These are phyloP conservation scores for Hippocampus zosterae DNA, from an alignment of 2,113 vertebrate species.

Conservation along the genomic window DNA sequence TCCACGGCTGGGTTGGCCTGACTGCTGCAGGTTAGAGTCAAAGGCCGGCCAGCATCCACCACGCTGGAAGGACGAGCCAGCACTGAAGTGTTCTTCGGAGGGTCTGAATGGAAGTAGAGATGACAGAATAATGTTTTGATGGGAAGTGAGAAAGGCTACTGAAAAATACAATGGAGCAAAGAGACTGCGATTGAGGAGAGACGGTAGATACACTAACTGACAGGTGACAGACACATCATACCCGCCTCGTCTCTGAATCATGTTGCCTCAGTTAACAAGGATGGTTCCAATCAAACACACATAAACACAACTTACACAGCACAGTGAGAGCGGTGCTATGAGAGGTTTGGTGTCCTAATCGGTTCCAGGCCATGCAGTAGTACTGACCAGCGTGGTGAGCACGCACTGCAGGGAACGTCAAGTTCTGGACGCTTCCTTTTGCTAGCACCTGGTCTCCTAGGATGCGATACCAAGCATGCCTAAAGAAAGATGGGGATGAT, in stretches of 20 bases:
- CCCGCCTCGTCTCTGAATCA: neutral
- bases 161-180: slow-evolving; percentile 2
- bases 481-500: slow-evolving; percentile 22
- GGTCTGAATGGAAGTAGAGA: slow-evolving; percentile 49
- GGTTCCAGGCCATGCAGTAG: slow-evolving; percentile 69
- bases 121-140: neutral
- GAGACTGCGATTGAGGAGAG: neutral
- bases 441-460: slow-evolving; percentile 58
- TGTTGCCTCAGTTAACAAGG: neutral
- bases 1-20: slow-evolving; percentile 74
- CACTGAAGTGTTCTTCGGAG: slow-evolving; percentile 74
- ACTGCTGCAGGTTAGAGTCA: slow-evolving; percentile 76
- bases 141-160: neutral
- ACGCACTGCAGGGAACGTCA: slow-evolving; percentile 59
- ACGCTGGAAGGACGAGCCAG: slow-evolving; percentile 71
- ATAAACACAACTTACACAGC: slow-evolving; percentile 65
- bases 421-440: slow-evolving; percentile 61
- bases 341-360: slow-evolving; percentile 64
- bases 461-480: slow-evolving; percentile 68
- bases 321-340: slow-evolving; percentile 52
- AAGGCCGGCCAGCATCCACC: slow-evolving; percentile 70
- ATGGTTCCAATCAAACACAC: neutral
- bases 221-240: neutral
- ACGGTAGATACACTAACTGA: neutral
- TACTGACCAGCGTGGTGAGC: slow-evolving; percentile 69